A percentile compares a stretch with the other conserved stretches of the same genome.
Evolutionary conservation across 37 sponge, comb jelly and placozoan species (phyloP).

Genomic region (Aplysina aerophoba): DNA sequence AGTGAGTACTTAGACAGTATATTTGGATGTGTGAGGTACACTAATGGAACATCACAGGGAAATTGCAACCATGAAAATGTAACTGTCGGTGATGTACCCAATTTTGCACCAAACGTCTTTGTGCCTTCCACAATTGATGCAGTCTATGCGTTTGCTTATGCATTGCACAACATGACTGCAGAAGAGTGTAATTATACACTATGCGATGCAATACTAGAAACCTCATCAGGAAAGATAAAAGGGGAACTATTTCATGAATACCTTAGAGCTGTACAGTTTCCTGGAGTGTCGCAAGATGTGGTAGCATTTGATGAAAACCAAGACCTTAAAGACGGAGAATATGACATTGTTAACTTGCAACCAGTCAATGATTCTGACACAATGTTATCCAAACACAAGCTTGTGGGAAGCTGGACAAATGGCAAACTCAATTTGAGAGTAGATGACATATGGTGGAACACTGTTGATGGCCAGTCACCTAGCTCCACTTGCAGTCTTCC

Average conservation of each 20-base stretch:
- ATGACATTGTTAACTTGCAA: slow-evolving; percentile 42
- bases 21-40: slow-evolving; percentile 48
- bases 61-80: slow-evolving; percentile 29
- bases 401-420: slow-evolving; percentile 21
- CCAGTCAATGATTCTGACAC: neutral
- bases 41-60: neutral
- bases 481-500: slow-evolving; percentile 44
- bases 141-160: slow-evolving; percentile 69
- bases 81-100: neutral
- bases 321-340: slow-evolving; percentile 27
- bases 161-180: slow-evolving; percentile 50
- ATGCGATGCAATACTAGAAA: slow-evolving; percentile 26
- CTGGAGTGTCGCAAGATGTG: slow-evolving; percentile 11
- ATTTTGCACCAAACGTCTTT: no score
- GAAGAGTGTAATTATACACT: slow-evolving; percentile 36
- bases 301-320: slow-evolving; percentile 65
- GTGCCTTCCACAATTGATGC: slow-evolving; percentile 76
- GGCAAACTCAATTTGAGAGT: no score
- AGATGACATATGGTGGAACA: no score
- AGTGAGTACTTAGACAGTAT: slow-evolving; percentile 56
- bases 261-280: slow-evolving; percentile 45
- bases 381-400: neutral
- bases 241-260: slow-evolving; percentile 36
- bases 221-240: neutral
- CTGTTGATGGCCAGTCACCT: neutral